phyloP scores from a whole-genome alignment of 2,888 invertebrate genomes.

The Ennomos erosarius region DNA sequence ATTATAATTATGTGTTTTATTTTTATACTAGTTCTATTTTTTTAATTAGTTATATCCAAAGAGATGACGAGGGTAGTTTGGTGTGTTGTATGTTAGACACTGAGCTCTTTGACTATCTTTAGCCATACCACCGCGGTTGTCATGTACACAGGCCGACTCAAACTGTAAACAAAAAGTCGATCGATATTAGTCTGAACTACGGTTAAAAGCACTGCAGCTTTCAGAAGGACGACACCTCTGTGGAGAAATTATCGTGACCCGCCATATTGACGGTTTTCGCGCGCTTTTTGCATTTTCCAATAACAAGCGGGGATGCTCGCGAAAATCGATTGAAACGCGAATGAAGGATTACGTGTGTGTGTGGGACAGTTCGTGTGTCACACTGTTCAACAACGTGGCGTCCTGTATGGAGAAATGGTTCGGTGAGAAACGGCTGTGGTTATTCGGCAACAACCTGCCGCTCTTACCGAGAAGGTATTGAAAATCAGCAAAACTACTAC shows the following conservation, averaged over 20 bases:
- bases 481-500: constrained; percentile 5
- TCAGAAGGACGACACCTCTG: constrained; percentile 52
- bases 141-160: constrained; percentile 79
- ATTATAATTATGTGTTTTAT: too few species aligned
- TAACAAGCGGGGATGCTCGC: constrained; percentile 66
- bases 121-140: constrained; percentile 76
- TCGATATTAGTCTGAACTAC: constrained; percentile 72
- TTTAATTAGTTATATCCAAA: too few species aligned
- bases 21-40: too few species aligned
- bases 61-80: too few species aligned
- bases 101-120: constrained; percentile 55
- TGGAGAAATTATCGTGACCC: constrained; percentile 4
- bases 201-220: constrained; percentile 68
- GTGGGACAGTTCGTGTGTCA: constrained; percentile 61
- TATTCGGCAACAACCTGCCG: constrained; percentile 95
- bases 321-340: constrained; percentile 62
- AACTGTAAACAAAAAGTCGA: constrained; percentile 81
- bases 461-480: constrained; percentile 91
- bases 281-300: constrained; percentile 49
- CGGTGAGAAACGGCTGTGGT: constrained; percentile 95
- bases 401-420: constrained; percentile 96
- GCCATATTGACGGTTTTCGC: constrained; percentile 35
- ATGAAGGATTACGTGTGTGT: constrained; percentile 65
- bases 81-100: too few species aligned
- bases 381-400: constrained; percentile 80